Conservation (phyloP, 30 jellyfish, hydroid and myxozoan genomes). For the Turritopsis dohrnii region DNA sequence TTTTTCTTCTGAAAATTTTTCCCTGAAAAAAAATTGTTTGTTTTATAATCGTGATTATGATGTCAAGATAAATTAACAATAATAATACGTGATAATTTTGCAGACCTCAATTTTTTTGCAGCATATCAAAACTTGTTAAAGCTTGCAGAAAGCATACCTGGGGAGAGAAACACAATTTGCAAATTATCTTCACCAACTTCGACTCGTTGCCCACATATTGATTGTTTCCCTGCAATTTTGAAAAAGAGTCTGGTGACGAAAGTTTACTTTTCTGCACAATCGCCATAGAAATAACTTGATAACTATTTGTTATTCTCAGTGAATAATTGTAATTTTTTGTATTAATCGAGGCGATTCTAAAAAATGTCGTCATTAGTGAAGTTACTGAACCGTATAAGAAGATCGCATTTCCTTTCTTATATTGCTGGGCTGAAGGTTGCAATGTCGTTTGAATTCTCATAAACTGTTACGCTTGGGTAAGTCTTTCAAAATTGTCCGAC, state of each 20-base stretch:
- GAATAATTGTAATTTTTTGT: not conserved
- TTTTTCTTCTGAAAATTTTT: not conserved
- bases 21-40: not conserved
- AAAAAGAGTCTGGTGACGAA: not conserved
- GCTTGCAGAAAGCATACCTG: not conserved
- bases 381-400: conserved; percentile 29
- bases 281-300: not conserved
- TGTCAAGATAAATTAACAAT: not conserved
- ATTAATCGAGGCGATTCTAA: conserved; percentile 22
- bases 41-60: not conserved
- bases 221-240: not conserved
- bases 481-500: conserved; percentile 8
- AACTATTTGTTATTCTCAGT: not conserved
- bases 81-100: not conserved
- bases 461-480: conserved; percentile 5
- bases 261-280: not conserved
- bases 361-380: conserved; percentile 27
- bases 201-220: not conserved
- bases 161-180: not conserved
- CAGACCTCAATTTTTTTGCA: not conserved
- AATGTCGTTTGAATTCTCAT: conserved; percentile 3
- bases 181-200: not conserved
- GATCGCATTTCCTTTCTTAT: conserved; percentile 21
- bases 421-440: conserved; percentile 9
- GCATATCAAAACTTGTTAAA: not conserved